Base-by-base conservation (phyloP, 2,888 invertebrate species). In the Flexamia atlantica region DNA sequence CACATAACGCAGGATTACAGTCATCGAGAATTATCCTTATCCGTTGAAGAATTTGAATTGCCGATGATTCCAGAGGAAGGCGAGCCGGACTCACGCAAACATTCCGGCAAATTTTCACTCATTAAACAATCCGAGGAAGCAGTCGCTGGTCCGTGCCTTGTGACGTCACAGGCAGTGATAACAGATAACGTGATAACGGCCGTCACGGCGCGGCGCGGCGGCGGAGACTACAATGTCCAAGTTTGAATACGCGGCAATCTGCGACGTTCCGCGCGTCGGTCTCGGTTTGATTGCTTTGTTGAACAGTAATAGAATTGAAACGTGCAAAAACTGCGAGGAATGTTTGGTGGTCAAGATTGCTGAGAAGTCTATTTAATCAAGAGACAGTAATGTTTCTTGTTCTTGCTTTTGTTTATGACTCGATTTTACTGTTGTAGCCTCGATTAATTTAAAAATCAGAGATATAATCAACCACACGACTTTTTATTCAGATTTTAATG, bases 81-180 rank as follows among this genome's bases (percentile, higher is more conserved):
- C 5, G 4, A 36, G 9, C 36, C 4, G 23, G 23, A 3, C 57
- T 57, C 57, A 57, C 57, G 57, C 57, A 9, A 57, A 57, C 23
- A 23, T 57, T 7, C 57, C 57, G 57, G 17, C 57, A 12, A 57
- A 57, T 57, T 36, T 57, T 57, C 57, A 57, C 57, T 57, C 20
- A 57, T 57, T 57, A 57, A 23, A 57, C 57, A 57, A 57, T 57
- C 57, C 2, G 23, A 57, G 57, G 23, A 57, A 57, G 57, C 57
- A 23, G 57, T 57, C n/a, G 46, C 2, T 17, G 46, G 46, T 2
- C 46, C 2, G 46, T 12, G 36, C 46, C 10, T 7, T 3, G 57
- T 57, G 20, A 23, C 57, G 57, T 57, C 57, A 57, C 36, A 36
- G 5, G 36, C 2, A 12, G 57, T 57, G 23, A 46, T 46, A 46